Percentiles rank a stretch among this genome's conserved stretches.
Evolutionary conservation across 2,888 invertebrate species (phyloP).

Genomic region (Hybos culiciformis): DNA sequence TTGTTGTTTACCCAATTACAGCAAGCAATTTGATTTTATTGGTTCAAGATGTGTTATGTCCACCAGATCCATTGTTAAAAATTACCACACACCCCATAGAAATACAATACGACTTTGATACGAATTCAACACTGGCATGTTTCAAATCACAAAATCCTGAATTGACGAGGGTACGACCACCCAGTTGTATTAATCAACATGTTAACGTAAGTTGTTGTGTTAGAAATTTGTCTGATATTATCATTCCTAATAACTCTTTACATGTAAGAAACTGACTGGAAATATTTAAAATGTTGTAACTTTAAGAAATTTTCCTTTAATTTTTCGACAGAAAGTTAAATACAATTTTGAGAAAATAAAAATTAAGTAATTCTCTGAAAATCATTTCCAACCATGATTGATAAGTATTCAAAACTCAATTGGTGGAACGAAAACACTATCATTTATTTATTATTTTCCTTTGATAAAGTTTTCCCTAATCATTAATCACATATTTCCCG

Average conservation of each 20-base stretch:
- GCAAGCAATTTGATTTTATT: conserved; percentile 66
- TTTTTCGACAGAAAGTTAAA: no score
- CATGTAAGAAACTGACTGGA: neutral
- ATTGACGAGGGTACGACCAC: conserved; percentile 51
- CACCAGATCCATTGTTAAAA: conserved; percentile 37
- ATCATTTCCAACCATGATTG: neutral
- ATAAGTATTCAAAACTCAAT: no score
- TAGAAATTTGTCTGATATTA: neutral
- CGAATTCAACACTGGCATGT: conserved; percentile 48
- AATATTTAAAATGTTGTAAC: neutral
- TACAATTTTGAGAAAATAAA: no score
- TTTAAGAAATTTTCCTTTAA: neutral
- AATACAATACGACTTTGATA: conserved; percentile 32
- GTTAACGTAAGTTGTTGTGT: conserved; percentile 44
- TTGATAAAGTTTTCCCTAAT: no score
- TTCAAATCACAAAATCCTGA: conserved; percentile 41
- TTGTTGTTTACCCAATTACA: conserved; percentile 59
- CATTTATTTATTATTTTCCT: no score
- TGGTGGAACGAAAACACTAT: no score
- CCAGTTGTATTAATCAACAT: conserved; percentile 63
- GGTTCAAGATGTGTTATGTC: conserved; percentile 56
- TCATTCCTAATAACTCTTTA: neutral
- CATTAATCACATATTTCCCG: no score
- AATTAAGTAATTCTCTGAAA: neutral
- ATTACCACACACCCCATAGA: conserved; percentile 34